These are phyloP conservation scores for Pyrrhosoma nymphula DNA, from an alignment of 2,888 invertebrate species.

Conservation along the genomic window DNA sequence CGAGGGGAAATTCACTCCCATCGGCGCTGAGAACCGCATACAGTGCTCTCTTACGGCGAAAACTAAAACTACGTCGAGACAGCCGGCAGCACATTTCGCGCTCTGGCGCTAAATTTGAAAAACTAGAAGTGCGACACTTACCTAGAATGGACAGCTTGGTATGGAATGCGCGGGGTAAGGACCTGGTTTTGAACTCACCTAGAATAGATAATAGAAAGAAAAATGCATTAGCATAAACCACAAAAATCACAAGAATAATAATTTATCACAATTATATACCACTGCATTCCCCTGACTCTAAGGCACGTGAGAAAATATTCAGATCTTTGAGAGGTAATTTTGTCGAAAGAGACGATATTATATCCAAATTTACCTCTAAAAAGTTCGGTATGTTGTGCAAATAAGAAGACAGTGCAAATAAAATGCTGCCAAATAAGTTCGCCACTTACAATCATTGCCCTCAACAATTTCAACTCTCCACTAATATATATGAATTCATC, in stretches of 20 bases:
- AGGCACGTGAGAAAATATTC: neutral
- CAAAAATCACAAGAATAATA: too few relatives aligned
- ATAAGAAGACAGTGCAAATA: too few relatives aligned
- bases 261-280: too few relatives aligned
- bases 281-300: neutral
- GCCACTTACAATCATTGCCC: too few relatives aligned
- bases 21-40: neutral
- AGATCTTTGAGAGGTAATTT: too few relatives aligned
- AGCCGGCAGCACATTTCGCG: neutral
- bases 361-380: too few relatives aligned
- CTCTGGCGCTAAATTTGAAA: neutral
- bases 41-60: neutral
- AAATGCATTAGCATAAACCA: slow-evolving; percentile 32
- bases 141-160: slow-evolving; percentile 53
- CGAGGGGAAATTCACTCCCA: neutral
- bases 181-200: slow-evolving; percentile 82
- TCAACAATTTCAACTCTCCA: too few relatives aligned
- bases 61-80: neutral
- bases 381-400: too few relatives aligned
- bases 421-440: too few relatives aligned
- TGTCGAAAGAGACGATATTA: too few relatives aligned
- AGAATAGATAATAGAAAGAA: slow-evolving; percentile 77
- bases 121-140: neutral
- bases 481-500: too few relatives aligned
- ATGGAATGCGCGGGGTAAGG: slow-evolving; percentile 77